Percentiles rank a stretch among this genome's conserved stretches.
Conservation (phyloP, 2,888 invertebrate genomes). For the Oxystoma pomonae region DNA sequence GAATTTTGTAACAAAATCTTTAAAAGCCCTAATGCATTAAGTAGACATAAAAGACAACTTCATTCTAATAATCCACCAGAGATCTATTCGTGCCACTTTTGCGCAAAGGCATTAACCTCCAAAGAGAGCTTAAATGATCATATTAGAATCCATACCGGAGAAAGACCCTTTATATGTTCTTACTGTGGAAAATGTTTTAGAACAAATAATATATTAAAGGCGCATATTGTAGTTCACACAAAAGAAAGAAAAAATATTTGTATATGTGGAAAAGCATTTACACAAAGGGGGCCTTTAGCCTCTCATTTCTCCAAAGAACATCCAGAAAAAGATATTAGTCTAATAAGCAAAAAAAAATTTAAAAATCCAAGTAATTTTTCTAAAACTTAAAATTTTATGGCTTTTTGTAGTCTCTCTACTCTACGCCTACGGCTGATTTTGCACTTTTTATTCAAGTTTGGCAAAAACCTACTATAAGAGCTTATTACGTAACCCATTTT, state of each 20-base stretch:
- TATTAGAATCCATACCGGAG: background rate
- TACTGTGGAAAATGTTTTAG: background rate
- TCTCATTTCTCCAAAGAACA: constrained; percentile 17
- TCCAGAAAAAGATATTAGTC: background rate
- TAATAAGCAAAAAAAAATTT: background rate
- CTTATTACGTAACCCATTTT: no score
- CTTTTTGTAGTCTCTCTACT: no score
- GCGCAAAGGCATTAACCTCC: background rate
- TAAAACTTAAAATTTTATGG: no score
- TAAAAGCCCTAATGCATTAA: background rate
- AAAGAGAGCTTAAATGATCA: background rate
- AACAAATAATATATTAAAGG: background rate
- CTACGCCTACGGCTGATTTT: no score
- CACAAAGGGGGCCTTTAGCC: background rate
- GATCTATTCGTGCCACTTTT: background rate
- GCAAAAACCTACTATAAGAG: no score
- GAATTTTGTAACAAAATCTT: background rate
- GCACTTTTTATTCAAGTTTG: no score
- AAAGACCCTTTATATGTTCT: background rate
- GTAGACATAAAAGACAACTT: background rate
- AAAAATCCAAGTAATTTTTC: no score
- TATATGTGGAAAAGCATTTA: background rate
- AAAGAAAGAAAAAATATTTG: constrained; percentile 22
- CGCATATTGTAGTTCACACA: constrained; percentile 22
- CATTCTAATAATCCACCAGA: background rate